Conservation (phyloP, 64 coral and sea anemone species). For the Actinia equina region DNA sequence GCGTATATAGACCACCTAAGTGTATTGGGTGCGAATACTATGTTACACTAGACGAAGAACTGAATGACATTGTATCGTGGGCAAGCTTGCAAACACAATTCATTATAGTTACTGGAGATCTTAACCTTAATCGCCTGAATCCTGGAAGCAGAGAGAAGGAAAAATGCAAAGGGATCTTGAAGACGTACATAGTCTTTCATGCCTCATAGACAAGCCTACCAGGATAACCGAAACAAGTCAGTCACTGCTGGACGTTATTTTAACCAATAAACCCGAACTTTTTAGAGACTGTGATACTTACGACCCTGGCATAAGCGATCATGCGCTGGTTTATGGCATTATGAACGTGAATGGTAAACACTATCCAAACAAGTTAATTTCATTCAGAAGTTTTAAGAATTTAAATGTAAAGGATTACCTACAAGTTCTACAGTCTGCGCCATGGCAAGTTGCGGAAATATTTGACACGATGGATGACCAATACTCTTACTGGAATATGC, state of each 20-base stretch:
- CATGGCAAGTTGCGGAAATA: no score
- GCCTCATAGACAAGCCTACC: background rate
- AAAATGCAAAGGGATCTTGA: constrained; percentile 5
- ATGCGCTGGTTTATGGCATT: constrained; percentile 2
- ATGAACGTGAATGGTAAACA: constrained; percentile 24
- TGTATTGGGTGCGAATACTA: background rate
- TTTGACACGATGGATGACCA: no score
- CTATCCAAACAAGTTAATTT: constrained; percentile 15
- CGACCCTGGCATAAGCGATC: constrained; percentile 17
- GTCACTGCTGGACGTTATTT: background rate
- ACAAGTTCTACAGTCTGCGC: background rate
- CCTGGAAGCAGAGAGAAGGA: background rate
- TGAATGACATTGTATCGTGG: background rate
- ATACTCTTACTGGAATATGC: no score
- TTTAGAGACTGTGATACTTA: background rate
- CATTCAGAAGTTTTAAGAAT: constrained; percentile 26
- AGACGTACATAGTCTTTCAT: background rate
- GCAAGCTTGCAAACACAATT: background rate
- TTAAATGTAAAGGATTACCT: background rate
- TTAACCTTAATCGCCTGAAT: background rate
- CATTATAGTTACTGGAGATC: background rate
- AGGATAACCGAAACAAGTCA: background rate
- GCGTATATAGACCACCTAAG: constrained; percentile 2
- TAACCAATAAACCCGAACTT: constrained; percentile 8
- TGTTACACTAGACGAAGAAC: background rate